These are phyloP conservation scores for Steatocranus sp. DNA, from an alignment of 2,797 vertebrate genomes.

Conservation along the genomic window DNA sequence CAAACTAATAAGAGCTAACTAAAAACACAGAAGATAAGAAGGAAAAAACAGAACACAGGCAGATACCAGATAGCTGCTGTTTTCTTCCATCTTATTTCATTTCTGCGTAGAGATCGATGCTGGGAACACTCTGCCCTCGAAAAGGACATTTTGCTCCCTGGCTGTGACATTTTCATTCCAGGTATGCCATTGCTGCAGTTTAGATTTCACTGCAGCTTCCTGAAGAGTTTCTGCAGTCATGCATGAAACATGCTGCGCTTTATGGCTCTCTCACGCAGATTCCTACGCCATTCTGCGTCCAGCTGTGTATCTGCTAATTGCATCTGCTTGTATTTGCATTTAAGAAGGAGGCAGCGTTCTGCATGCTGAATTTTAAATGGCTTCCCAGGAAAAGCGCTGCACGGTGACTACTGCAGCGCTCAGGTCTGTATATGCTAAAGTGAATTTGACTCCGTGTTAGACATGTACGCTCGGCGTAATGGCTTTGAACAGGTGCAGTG, in stretches of 20 bases:
- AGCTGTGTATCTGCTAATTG: background rate
- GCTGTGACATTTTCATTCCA: conserved; percentile 20
- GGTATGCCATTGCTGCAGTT: background rate
- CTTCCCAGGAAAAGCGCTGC: background rate
- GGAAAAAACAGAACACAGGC: background rate
- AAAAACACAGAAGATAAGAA: background rate
- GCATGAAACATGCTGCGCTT: background rate
- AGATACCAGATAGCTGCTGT: background rate
- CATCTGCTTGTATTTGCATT: background rate
- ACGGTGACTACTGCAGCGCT: background rate
- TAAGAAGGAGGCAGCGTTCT: background rate
- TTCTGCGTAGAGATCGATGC: background rate
- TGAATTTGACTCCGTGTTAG: background rate
- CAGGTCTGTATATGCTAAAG: background rate
- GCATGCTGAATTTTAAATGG: background rate
- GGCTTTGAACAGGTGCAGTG: background rate
- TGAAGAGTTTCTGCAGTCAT: background rate
- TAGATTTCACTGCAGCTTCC: background rate
- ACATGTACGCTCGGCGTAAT: background rate
- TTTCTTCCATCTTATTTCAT: background rate
- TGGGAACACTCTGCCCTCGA: background rate
- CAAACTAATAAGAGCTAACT: conserved; percentile 7
- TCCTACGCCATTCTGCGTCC: background rate
- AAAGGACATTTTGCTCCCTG: conserved; percentile 4
- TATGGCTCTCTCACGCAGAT: background rate